Evolutionary conservation across 2,888 invertebrate species (phyloP).

Genomic region (Criorhina ranunculi): DNA sequence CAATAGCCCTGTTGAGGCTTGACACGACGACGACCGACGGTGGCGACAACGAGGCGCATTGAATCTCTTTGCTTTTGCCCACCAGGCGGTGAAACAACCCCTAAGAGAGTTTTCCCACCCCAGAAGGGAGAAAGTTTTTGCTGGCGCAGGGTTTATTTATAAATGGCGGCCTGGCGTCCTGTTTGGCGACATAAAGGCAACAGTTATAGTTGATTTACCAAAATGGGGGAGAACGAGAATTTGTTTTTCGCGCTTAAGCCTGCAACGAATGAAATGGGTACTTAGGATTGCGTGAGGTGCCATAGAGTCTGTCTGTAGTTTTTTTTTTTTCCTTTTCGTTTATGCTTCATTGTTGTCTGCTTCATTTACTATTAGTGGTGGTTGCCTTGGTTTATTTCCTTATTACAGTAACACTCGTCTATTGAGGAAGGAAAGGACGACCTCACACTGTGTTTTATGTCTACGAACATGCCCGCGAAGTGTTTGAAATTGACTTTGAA

Average conservation of each 20-base stretch:
- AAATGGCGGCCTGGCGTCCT: conserved; percentile 70
- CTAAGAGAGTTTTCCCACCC: conserved; percentile 36
- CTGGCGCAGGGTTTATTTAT: conserved; percentile 27
- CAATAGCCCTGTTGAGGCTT: conserved; percentile 41
- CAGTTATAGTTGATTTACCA: conserved; percentile 64
- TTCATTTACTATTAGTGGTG: conserved; percentile 1
- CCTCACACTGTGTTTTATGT: conserved; percentile 6
- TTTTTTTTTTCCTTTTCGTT: conserved; percentile 25
- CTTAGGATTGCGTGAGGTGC: conserved; percentile 70
- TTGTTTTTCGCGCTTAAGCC: conserved; percentile 48
- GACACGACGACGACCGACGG: background rate
- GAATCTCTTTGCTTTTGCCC: conserved; percentile 20
- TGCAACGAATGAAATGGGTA: conserved; percentile 28
- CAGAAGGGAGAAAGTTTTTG: background rate
- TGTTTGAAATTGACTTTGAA: conserved; percentile 45
- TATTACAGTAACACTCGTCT: conserved; percentile 20
- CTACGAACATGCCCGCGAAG: background rate
- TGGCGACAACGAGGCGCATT: conserved; percentile 69
- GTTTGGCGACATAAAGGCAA: conserved; percentile 71
- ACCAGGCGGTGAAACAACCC: conserved; percentile 21
- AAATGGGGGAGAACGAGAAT: conserved; percentile 9
- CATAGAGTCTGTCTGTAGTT: conserved; percentile 58
- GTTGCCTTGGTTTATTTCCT: conserved; percentile 39
- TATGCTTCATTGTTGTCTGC: conserved; percentile 43
- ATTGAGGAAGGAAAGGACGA: conserved; percentile 49